Base-by-base conservation (phyloP, 2,113 vertebrate genomes). In the Balaenoptera acutorostrata region DNA sequence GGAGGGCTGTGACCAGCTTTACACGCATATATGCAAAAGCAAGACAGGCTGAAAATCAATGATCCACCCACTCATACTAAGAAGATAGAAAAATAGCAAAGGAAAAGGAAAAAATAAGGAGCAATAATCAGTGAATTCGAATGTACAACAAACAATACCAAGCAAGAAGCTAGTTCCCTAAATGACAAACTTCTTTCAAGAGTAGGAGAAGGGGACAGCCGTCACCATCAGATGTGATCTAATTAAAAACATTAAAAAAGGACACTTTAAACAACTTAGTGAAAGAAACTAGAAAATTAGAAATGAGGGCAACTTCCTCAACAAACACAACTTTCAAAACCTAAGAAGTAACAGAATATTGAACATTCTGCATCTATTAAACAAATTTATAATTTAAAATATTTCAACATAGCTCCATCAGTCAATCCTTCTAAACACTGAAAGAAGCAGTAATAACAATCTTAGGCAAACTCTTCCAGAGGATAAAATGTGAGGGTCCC, bases 381-480 rank as follows among this genome's bases (percentile, higher is more conserved):
- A 15, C 20, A 18, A 8, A 46, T 20, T 4, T 9, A n/a, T 6
- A 13, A 21, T 49, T 6, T 8, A 13, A 72, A 21, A 13, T 18
- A 20, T 36, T 9, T 23, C 33, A 1, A 0, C 1, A 2, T 2
- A 29, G 59, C 21, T 8, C 31, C 9, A 18, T 21, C 71, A 1
- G 8, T n/a, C 14, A 46, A 27, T 15, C 69, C 39, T 4, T 5
- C 14, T 0, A 0, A 44, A 36, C 6, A 2, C 20, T 13, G 57
- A 0, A 27, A 49, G 57, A 8, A 6, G 71, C 11, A n/a, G 15
- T 6, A 0, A 29, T 4, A 31, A 1, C 11, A 6, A 20, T 8
- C 41, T 6, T 3, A 15, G 3, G 33, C 41, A 36, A n/a, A n/a
- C 29, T 21, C 52, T 46, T 4, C 7, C 55, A 5, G 21, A 46